These are phyloP conservation scores for Montipora capricornis DNA, from an alignment of 64 coral and sea anemone genomes.

Conservation along the genomic window DNA sequence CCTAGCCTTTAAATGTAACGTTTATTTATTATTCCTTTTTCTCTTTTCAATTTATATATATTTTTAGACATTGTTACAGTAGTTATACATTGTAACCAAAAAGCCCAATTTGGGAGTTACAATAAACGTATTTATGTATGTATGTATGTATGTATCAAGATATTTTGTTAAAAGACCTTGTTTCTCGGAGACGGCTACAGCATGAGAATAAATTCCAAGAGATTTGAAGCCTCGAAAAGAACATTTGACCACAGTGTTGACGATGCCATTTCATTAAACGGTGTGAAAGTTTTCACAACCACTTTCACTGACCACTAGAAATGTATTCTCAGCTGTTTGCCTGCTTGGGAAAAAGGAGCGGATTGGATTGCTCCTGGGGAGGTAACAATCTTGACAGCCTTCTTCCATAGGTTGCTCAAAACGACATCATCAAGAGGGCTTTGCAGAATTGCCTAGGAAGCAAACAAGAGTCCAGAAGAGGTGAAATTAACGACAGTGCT, in stretches of 20 bases:
- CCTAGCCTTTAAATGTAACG: too few species aligned
- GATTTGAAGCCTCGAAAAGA: conserved; percentile 79
- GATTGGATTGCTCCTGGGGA: conserved; percentile 55
- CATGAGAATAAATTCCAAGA: conserved; percentile 66
- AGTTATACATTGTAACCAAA: too few species aligned
- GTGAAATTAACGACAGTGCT: conserved; percentile 1
- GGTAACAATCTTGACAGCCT: conserved; percentile 67
- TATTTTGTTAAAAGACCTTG: conserved; percentile 62
- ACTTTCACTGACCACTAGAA: too few species aligned
- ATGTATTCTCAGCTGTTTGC: not conserved
- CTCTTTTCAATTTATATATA: too few species aligned
- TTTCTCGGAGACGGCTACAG: conserved; percentile 69
- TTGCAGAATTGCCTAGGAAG: conserved; percentile 45
- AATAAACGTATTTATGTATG: too few species aligned
- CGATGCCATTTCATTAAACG: conserved; percentile 49
- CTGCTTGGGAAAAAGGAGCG: conserved; percentile 58
- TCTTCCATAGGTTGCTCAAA: conserved; percentile 68
- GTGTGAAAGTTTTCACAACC: not conserved
- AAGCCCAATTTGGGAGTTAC: too few species aligned
- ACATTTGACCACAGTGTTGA: conserved; percentile 56
- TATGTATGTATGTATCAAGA: conserved; percentile 37
- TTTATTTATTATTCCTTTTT: too few species aligned
- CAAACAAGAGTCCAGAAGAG: not conserved
- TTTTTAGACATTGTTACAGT: too few species aligned
- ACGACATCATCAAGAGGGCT: conserved; percentile 64